A percentile compares a stretch with the other conserved stretches of the same genome.
phyloP scores from a whole-genome alignment of 2,797 vertebrate species.

The Adrianichthys oophorus region DNA sequence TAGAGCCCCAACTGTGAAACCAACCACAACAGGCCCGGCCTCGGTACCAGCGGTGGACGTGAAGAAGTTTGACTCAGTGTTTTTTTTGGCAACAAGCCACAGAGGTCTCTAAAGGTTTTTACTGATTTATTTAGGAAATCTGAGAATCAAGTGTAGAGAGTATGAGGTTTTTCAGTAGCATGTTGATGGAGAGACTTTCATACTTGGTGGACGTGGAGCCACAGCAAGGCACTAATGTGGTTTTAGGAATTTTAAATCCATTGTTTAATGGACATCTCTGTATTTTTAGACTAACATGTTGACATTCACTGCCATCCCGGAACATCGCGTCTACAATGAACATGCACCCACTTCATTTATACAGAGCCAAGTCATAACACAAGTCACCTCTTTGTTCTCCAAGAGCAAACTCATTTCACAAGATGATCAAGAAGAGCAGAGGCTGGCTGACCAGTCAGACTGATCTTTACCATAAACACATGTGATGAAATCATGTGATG shows the following conservation, averaged over 20 bases:
- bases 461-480: background rate
- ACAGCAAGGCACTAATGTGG: conserved; percentile 5
- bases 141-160: conserved; percentile 34
- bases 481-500: background rate
- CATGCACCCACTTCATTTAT: conserved; percentile 4
- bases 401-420: conserved; percentile 1
- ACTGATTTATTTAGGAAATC: conserved; percentile 51
- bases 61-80: conserved; percentile 34
- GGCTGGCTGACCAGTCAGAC: conserved; percentile 78
- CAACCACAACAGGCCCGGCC: conserved; percentile 42
- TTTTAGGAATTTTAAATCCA: background rate
- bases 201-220: conserved; percentile 13
- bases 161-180: conserved; percentile 46
- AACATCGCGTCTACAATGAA: background rate
- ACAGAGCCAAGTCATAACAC: conserved; percentile 11
- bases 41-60: conserved; percentile 27
- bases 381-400: conserved; percentile 77
- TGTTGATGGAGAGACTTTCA: conserved; percentile 8
- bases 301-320: conserved; percentile 14
- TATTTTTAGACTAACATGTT: conserved; percentile 49
- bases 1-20: conserved; percentile 55
- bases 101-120: conserved; percentile 33
- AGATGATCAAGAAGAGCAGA: conserved; percentile 47
- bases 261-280: background rate
- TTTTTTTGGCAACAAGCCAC: conserved; percentile 51